A percentile compares a stretch with the other conserved stretches of the same genome.
phyloP scores from a whole-genome alignment of 2,113 vertebrate genomes.

The Elachura formosa region DNA sequence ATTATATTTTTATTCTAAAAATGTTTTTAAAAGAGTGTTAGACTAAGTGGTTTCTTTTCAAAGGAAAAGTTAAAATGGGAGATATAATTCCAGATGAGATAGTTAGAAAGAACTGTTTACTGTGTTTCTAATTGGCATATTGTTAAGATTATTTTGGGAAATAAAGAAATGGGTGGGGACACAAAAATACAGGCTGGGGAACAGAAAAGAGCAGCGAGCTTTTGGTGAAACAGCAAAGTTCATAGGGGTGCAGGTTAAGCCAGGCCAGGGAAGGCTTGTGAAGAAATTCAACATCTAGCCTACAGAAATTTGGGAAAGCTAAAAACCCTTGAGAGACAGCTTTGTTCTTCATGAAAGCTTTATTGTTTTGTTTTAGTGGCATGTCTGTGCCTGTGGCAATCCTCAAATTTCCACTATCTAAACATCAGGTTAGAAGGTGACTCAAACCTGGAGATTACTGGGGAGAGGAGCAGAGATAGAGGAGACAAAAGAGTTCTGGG shows the following conservation, averaged over 20 bases:
- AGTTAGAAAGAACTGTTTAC: background rate
- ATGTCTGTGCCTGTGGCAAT: background rate
- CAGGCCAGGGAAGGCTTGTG: background rate
- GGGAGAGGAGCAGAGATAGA: background rate
- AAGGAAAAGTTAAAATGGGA: slow-evolving; percentile 8
- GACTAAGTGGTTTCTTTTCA: slow-evolving; percentile 6
- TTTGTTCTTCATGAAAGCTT: background rate
- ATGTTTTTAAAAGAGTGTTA: background rate
- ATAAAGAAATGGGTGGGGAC: background rate
- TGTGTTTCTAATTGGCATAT: background rate
- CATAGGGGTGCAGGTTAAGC: background rate
- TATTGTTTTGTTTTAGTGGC: background rate
- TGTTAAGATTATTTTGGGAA: background rate
- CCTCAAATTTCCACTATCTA: background rate
- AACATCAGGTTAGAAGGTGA: background rate
- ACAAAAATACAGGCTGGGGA: background rate
- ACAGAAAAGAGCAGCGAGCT: background rate
- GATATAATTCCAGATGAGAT: background rate
- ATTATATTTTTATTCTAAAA: slow-evolving; percentile 23
- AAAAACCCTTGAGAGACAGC: background rate
- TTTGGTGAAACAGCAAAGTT: background rate
- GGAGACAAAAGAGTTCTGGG: background rate
- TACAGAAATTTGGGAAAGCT: background rate
- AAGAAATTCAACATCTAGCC: background rate
- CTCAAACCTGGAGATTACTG: background rate